Evolutionary conservation across 1,140 invertebrate genomes (phyloP).

Genomic region (Nephila pilipes): DNA sequence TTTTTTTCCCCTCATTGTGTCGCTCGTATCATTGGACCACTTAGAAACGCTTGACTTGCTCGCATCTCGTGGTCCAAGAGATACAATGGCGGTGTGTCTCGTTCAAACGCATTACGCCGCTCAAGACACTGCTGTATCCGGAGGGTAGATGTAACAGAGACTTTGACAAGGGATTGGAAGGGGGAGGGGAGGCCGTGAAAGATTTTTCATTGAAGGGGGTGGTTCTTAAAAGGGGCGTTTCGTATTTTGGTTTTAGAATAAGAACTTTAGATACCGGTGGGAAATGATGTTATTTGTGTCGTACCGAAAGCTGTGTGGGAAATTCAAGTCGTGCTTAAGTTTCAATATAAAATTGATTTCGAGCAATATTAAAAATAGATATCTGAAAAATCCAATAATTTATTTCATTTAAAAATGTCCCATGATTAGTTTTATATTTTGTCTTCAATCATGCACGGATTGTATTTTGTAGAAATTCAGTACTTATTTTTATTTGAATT

Average conservation of each 20-base stretch:
- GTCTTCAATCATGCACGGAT: too few species aligned
- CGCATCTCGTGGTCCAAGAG: background rate
- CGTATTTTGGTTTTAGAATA: conserved; percentile 41
- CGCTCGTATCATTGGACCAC: conserved; percentile 64
- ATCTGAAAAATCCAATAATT: too few species aligned
- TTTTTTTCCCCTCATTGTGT: conserved; percentile 27
- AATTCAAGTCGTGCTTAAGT: background rate
- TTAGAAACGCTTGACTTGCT: conserved; percentile 73
- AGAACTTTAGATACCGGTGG: background rate
- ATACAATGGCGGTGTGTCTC: conserved; percentile 59
- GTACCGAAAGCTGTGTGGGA: background rate
- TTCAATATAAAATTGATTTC: too few species aligned
- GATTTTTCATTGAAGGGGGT: conserved; percentile 30
- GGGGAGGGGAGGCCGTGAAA: background rate
- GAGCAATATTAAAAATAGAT: too few species aligned
- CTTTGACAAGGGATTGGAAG: background rate
- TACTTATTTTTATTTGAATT: too few species aligned
- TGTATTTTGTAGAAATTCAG: too few species aligned
- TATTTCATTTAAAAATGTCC: too few species aligned
- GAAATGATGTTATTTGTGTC: background rate
- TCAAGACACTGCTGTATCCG: conserved; percentile 64
- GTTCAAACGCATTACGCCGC: conserved; percentile 12
- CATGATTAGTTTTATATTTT: too few species aligned
- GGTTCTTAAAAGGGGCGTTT: conserved; percentile 47
- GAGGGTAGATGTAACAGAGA: conserved; percentile 43